A percentile compares a stretch with the other conserved stretches of the same genome.
These are phyloP conservation scores for Melanargia galathea DNA, from an alignment of 2,888 invertebrate genomes.

Conservation along the genomic window DNA sequence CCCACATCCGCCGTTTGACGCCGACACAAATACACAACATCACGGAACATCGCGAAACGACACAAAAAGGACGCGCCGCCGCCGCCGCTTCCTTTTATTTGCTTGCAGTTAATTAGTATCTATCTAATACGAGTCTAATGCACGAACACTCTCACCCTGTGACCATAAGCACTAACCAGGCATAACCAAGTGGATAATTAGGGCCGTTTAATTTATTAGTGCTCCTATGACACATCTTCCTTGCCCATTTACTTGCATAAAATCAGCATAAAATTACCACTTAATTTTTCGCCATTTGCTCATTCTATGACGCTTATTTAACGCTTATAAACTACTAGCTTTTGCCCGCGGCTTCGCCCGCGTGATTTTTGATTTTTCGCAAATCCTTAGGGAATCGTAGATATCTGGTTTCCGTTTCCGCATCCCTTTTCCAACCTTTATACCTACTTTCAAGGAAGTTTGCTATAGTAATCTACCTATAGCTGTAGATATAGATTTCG, in stretches of 20 bases:
- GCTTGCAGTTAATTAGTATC: constrained; percentile 23
- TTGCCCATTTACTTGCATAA: not conserved
- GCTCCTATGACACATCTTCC: not conserved
- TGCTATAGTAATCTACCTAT: too few species aligned
- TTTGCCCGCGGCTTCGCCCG: too few species aligned
- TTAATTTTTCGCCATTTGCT: not conserved
- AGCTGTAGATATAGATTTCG: too few species aligned
- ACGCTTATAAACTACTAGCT: too few species aligned
- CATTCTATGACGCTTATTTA: not conserved
- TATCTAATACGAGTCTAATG: constrained; percentile 1
- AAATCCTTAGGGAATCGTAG: too few species aligned
- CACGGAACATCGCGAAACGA: constrained; percentile 58
- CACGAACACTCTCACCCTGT: not conserved
- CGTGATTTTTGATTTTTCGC: too few species aligned
- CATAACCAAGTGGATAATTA: constrained; percentile 7
- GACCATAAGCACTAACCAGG: not conserved
- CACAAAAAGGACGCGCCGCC: constrained; percentile 47
- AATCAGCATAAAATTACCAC: not conserved
- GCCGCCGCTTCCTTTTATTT: constrained; percentile 33
- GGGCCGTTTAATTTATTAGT: constrained; percentile 14
- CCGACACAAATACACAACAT: constrained; percentile 33
- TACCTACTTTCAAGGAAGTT: too few species aligned
- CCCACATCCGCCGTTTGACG: constrained; percentile 61
- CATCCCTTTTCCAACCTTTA: too few species aligned
- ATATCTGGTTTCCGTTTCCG: too few species aligned